Evolutionary conservation across 2,113 vertebrate genomes (phyloP).

Genomic region (Labrus mixtus): DNA sequence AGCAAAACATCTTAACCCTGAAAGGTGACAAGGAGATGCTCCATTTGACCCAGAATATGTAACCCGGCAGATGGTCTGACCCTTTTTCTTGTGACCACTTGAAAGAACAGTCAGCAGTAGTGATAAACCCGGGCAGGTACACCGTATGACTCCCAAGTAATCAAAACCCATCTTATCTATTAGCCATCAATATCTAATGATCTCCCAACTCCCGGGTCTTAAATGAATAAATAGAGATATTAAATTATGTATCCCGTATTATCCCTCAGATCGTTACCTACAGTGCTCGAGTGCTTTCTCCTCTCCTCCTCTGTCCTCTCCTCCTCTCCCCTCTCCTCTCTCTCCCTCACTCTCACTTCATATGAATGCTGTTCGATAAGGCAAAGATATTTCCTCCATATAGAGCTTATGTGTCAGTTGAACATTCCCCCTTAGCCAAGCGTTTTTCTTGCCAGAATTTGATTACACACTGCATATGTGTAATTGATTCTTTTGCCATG

Average conservation of each 20-base stretch:
- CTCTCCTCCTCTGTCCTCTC: not conserved
- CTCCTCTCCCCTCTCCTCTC: constrained; percentile 3
- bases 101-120: not conserved
- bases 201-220: constrained; percentile 19
- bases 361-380: constrained; percentile 49
- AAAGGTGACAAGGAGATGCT: constrained; percentile 28
- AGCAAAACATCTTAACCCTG: constrained; percentile 26
- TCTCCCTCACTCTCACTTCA: constrained; percentile 3
- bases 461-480: constrained; percentile 72
- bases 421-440: constrained; percentile 69
- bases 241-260: constrained; percentile 67
- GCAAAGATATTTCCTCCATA: constrained; percentile 49
- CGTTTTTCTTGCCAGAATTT: constrained; percentile 65
- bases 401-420: constrained; percentile 47
- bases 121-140: not conserved
- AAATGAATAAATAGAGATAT: constrained; percentile 64
- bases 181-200: constrained; percentile 52
- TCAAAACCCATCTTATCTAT: constrained; percentile 42
- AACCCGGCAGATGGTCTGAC: constrained; percentile 15
- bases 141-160: constrained; percentile 30
- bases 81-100: constrained; percentile 16
- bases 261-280: constrained; percentile 43
- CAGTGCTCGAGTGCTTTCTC: constrained; percentile 3
- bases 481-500: constrained; percentile 78
- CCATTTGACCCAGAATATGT: constrained; percentile 16